phyloP scores from a whole-genome alignment of 2,888 invertebrate species.

The Apamea sordens region DNA sequence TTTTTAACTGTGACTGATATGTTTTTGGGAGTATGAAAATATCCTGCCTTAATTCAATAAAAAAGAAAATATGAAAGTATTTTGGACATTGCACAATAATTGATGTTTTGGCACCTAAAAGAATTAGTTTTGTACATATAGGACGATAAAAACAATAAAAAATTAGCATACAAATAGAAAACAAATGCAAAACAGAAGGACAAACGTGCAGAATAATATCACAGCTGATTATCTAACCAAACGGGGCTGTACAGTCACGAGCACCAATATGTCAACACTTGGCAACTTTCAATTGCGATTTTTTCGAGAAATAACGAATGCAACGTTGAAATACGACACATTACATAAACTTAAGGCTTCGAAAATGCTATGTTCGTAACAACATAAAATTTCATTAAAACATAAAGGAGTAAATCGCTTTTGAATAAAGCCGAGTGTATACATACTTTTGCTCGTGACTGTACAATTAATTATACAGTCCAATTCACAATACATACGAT shows the following conservation, averaged over 20 bases:
- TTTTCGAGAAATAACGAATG: too few species aligned
- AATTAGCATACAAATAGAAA: slow-evolving; percentile 20
- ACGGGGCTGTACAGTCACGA: slow-evolving; percentile 7
- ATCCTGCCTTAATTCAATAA: slow-evolving; percentile 9
- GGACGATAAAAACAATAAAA: background rate
- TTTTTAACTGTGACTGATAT: slow-evolving; percentile 42
- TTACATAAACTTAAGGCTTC: too few species aligned
- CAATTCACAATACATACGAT: slow-evolving; percentile 61
- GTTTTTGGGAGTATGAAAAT: background rate
- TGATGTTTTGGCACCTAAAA: background rate
- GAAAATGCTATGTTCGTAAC: too few species aligned
- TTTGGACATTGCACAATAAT: background rate
- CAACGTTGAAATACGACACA: too few species aligned
- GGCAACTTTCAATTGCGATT: too few species aligned
- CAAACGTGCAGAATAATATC: slow-evolving; percentile 45
- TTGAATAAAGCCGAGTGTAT: too few species aligned
- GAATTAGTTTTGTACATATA: background rate
- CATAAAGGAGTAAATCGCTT: too few species aligned
- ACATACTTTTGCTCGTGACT: too few species aligned
- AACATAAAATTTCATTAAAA: too few species aligned
- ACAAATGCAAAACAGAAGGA: slow-evolving; percentile 26
- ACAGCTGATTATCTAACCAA: slow-evolving; percentile 56
- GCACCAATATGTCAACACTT: too few species aligned
- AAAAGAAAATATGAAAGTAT: slow-evolving; percentile 6
- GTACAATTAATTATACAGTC: slow-evolving; percentile 60